Conservation (phyloP, 2,888 invertebrate species). For the Epiblema foenella region DNA sequence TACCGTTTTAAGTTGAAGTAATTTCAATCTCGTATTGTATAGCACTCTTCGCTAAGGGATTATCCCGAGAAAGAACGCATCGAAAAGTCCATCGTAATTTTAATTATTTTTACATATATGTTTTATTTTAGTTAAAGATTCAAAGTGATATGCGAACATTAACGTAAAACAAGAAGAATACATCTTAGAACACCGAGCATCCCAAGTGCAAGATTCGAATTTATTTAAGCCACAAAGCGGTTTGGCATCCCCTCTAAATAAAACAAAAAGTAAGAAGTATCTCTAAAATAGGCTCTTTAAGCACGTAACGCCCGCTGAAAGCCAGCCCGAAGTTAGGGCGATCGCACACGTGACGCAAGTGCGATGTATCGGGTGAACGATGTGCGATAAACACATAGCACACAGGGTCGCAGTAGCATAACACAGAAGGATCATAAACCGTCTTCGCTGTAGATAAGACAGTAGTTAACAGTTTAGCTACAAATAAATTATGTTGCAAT, state of each 20-base stretch:
- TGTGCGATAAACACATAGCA: constrained; percentile 32
- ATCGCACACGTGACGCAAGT: constrained; percentile 45
- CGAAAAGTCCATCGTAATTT: too few species aligned
- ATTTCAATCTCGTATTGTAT: too few species aligned
- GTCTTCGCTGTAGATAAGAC: too few species aligned
- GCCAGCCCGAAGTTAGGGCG: constrained; percentile 42
- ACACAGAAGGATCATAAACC: too few species aligned
- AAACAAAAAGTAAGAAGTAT: constrained; percentile 46
- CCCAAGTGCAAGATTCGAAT: constrained; percentile 29
- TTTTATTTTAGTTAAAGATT: neutral
- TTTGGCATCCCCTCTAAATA: constrained; percentile 35
- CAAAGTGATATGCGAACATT: neutral
- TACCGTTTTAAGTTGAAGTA: too few species aligned
- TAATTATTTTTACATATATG: too few species aligned
- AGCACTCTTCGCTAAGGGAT: too few species aligned
- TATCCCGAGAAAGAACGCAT: too few species aligned
- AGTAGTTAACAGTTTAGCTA: too few species aligned
- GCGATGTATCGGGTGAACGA: constrained; percentile 43
- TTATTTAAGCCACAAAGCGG: constrained; percentile 40
- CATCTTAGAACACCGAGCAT: neutral
- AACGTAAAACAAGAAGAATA: neutral
- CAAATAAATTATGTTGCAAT: too few species aligned
- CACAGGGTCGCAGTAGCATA: constrained; percentile 17
- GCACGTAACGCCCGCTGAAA: constrained; percentile 48
- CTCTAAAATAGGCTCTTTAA: constrained; percentile 48